A percentile compares a stretch with the other conserved stretches of the same genome.
These are phyloP conservation scores for Calameuta pallipes DNA, from an alignment of 2,888 invertebrate species.

Conservation along the genomic window DNA sequence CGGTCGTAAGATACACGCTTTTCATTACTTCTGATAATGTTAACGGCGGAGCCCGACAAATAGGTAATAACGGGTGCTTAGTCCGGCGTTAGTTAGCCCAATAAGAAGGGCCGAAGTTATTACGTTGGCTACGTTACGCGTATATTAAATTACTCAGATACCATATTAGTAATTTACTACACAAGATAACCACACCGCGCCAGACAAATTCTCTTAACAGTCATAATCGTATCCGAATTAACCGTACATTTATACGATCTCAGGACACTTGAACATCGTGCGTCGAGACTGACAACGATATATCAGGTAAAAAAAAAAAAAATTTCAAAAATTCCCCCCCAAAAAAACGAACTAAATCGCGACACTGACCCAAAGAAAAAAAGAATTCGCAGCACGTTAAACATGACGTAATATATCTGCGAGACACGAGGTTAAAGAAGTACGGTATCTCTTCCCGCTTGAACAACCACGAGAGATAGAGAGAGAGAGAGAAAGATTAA, in stretches of 20 bases:
- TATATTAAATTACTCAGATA: background rate
- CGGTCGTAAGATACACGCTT: background rate
- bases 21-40: background rate
- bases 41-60: background rate
- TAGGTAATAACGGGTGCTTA: background rate
- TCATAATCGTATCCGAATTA: background rate
- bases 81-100: background rate
- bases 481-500: slow-evolving; percentile 16
- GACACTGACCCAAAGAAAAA: background rate
- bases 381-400: background rate
- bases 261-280: background rate
- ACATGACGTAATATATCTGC: background rate
- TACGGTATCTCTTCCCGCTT: slow-evolving; percentile 11
- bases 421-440: background rate
- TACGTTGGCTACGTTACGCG: background rate
- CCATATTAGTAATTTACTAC: background rate
- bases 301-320: background rate
- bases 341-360: background rate
- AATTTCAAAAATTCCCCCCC: no score
- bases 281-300: background rate
- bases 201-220: background rate
- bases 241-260: background rate
- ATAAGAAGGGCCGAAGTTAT: background rate
- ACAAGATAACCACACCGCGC: background rate
- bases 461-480: slow-evolving; percentile 7